Evolutionary conservation across 2,888 invertebrate genomes (phyloP), one percentile per base, ranked within the genome.

Genomic region (Pandemis cinnamomeana): DNA sequence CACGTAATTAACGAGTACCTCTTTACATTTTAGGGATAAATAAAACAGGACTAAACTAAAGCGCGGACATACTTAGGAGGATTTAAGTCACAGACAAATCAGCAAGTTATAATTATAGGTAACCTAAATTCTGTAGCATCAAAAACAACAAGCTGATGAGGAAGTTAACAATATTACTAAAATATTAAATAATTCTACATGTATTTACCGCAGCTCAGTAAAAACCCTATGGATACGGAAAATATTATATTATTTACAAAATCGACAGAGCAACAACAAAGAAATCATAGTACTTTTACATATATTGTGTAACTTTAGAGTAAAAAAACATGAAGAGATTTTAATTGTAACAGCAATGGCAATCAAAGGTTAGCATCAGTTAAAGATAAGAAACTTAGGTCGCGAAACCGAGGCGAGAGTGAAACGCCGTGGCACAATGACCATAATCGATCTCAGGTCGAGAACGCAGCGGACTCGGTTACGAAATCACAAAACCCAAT

Each of bases 401-500:
- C 69, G 66, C 64, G 53, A 82, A 84, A 84, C 83, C 79, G 80
- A 80, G 82, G 83, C 82, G 88, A 88, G 86, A 88, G 86, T 87
- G 85, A 82, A 88, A 84, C 84, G 86, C 83, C 84, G 80, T 84
- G 85, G 86, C 87, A 90, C 86, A 89, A 88, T 89, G 87, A 87
- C 87, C 89, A 90, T 88, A 90, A 91, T 89, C 86, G 88, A 87
- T 85, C 84, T 83, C 78, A 80, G 79, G 83, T 82, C 77, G 78
- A 77, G 86, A 84, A 86, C 83, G 86, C 83, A 85, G 84, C 82
- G 81, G 84, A 76, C 81, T 79, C 72, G 78, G 80, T 91, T 91
- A 87, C 89, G 90, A 91, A 91, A 92, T 86, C 85, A 87, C 82
- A 81, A 82, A 82, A 83, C 82, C 84, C 85, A 82, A 84, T 84